Base-by-base conservation (phyloP, 2,888 invertebrate species). In the Rhagonycha lutea region DNA sequence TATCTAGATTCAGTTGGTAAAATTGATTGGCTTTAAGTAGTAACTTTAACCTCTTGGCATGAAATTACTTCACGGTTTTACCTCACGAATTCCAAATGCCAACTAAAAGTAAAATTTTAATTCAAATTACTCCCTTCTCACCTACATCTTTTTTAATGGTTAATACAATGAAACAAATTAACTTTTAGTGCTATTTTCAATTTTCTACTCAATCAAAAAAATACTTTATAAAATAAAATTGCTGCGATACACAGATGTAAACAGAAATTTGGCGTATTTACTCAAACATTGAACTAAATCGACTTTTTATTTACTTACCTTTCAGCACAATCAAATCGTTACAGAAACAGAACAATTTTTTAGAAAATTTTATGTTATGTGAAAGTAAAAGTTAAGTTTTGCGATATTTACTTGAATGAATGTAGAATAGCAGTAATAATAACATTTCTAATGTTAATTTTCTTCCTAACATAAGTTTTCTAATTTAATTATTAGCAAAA, bases 11-110 rank as follows among this genome's bases (percentile, higher is more conserved):
- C 76, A 68, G 71, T 76, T 69, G 29, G 71, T 63, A 71, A 69
- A 77, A 77, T 77, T 73, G 77, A 76, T 76, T 70, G 76, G 73
- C 70, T 68, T 76, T 76, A 63, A 73, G 76, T 73, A 63, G 76
- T 73, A 76, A 77, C 65, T 77, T 74, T 69, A 74, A 77, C 73
- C 77, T 29, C 68, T 23, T 69, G 72, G 72, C 69, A 70, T 72
- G 69, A 74, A 77, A 76, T 76, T 76, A 73, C 73, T 73, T 70
- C 65, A 24, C 63, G 62, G 76, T 70, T 76, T 76, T 70, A 71
- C 70, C 61, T 68, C 61, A 73, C 70, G 73, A 76, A 73, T 73
- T 68, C 61, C 29, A 65, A 72, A 68, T 29, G 47, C 60, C 24
- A 72, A 67, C 65, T 24, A 68, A 60, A 68, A 60, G 61, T 47